Evolutionary conservation across 2,888 invertebrate genomes (phyloP), one percentile per base, ranked within the genome.

Genomic region (Caenorhabditis parvicauda): DNA sequence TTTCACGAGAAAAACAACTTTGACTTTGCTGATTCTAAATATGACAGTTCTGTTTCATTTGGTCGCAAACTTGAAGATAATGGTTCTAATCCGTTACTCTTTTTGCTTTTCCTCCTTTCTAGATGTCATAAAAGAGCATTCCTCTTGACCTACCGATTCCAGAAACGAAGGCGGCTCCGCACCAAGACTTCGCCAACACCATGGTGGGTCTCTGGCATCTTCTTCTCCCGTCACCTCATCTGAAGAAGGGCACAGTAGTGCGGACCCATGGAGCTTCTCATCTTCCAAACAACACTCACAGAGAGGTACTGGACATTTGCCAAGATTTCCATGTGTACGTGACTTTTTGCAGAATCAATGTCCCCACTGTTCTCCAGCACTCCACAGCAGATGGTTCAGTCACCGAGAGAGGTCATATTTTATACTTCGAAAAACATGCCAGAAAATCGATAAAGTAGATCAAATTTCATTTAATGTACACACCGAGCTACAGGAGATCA

Each of bases 211-310:
- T 38, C 24, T 66, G 21, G 57, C 66, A 19, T 66, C 66, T 22
- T 62, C 62, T n/a, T 66, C 66, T 2, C 66, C 66, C 41, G 57
- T 66, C 59, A 66, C 66, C 45, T 66, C 66, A 48, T 66, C 66
- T 19, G 60, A 60, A 56, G 66, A 66, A 52, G 66, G 59, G 51
- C 56, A 55, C 44, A 54, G 57, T 57, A 57, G 58, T 47, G 47
- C 62, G 24, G 62, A 62, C 54, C 62, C 54, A 46, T 62, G 62
- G 62, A 62, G 58, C 39, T 32, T n/a, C 35, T 32, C 35, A n/a
- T n/a, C n/a, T 32, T 32, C 35, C 35, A 32, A n/a, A n/a, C n/a
- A n/a, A n/a, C n/a, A n/a, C n/a, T n/a, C n/a, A n/a, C n/a, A n/a
- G n/a, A n/a, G n/a, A 4, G 17, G 17, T 27, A 12, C 14, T 24